Conservation (phyloP, 23 tunicate species). For the Trididemnum clinides region DNA sequence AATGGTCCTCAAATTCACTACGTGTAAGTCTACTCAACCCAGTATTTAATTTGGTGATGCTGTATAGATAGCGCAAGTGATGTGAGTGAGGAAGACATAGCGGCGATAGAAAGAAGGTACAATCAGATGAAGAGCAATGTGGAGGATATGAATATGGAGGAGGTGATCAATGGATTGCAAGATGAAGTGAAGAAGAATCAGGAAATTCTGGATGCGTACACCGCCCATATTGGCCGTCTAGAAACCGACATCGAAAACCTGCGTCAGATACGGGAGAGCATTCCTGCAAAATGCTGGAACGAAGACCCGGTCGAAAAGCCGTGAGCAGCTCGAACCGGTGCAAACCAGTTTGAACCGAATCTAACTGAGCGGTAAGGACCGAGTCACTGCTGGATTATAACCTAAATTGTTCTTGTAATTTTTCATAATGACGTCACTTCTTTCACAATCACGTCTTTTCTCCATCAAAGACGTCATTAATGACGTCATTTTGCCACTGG, state of each 20-base stretch:
- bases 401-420: background rate
- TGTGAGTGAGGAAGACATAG: constrained; percentile 45
- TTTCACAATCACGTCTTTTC: too few relatives aligned
- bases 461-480: too few relatives aligned
- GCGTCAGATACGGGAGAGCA: constrained; percentile 45
- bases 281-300: constrained; percentile 59
- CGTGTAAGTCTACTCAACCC: too few relatives aligned
- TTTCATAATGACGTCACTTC: background rate
- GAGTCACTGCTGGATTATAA: background rate
- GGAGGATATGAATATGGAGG: constrained; percentile 39
- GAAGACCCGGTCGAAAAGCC: constrained; percentile 38
- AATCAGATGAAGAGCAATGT: constrained; percentile 28
- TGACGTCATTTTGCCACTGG: too few relatives aligned
- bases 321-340: constrained; percentile 30
- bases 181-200: constrained; percentile 40
- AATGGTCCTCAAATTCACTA: too few relatives aligned
- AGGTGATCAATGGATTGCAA: constrained; percentile 15
- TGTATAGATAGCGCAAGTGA: constrained; percentile 38
- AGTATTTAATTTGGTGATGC: background rate
- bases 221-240: constrained; percentile 43
- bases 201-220: constrained; percentile 35
- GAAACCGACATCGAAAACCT: constrained; percentile 61
- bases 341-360: constrained; percentile 17
- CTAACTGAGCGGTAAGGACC: background rate
- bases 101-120: constrained; percentile 31